phyloP scores from a whole-genome alignment of 2,797 vertebrate genomes.

The Chrosomus eos region DNA sequence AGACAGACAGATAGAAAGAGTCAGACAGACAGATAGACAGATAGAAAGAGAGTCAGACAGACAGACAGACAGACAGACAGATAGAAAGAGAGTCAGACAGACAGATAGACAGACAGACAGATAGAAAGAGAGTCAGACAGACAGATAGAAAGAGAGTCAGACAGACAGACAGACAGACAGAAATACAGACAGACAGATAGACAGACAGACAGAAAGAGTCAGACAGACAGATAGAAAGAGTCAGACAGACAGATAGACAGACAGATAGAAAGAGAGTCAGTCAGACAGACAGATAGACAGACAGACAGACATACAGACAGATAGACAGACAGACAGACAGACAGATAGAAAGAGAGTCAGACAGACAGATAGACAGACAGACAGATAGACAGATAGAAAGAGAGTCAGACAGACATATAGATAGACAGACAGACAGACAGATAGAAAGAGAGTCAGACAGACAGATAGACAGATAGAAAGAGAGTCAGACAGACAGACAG shows the following conservation, averaged over 20 bases:
- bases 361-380: no score
- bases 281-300: not conserved
- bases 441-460: not conserved
- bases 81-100: not conserved
- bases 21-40: accelerated
- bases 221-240: no score
- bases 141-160: not conserved
- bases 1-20: not conserved
- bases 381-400: not conserved
- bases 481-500: no score
- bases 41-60: accelerated
- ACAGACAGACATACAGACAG: not conserved
- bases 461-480: not conserved
- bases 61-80: accelerated
- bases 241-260: not conserved
- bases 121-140: not conserved
- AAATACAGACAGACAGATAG: no score
- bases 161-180: not conserved
- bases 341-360: not conserved
- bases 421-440: no score
- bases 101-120: not conserved
- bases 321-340: not conserved
- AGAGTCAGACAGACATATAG: no score
- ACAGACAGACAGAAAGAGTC: not conserved
- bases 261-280: no score